A percentile compares a stretch with the other conserved stretches of the same genome.
These are phyloP conservation scores for Okamejei kenojei DNA, from an alignment of 2,797 vertebrate species.

Conservation along the genomic window DNA sequence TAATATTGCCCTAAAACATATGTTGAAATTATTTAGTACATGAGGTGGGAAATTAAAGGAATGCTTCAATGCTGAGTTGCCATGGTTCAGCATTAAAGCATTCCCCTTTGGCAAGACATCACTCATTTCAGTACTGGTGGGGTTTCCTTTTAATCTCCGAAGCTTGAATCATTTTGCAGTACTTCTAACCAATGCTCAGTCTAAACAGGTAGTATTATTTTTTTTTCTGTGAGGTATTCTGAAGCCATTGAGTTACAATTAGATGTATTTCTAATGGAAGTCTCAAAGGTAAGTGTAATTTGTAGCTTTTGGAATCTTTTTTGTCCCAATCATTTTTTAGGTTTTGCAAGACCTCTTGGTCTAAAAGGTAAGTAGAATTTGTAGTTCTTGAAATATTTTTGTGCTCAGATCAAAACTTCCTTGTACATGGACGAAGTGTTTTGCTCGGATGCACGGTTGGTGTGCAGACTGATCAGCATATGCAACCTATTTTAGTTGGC, in stretches of 20 bases:
- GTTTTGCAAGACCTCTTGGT: too few species aligned
- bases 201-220: background rate
- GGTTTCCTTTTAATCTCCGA: background rate
- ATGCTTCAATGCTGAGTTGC: background rate
- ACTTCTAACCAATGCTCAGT: background rate
- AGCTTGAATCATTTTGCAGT: background rate
- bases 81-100: background rate
- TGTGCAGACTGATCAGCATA: too few species aligned
- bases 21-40: background rate
- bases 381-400: background rate
- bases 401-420: too few species aligned
- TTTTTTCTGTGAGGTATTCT: background rate
- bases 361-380: too few species aligned
- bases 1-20: background rate
- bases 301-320: too few species aligned
- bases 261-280: background rate
- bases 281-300: background rate
- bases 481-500: too few species aligned
- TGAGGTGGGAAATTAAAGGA: background rate
- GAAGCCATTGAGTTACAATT: background rate
- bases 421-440: too few species aligned
- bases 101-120: background rate
- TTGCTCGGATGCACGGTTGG: too few species aligned
- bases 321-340: too few species aligned
- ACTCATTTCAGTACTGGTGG: background rate